Evolutionary conservation across 2,888 invertebrate genomes (phyloP).

Genomic region (Cheilosia soror): DNA sequence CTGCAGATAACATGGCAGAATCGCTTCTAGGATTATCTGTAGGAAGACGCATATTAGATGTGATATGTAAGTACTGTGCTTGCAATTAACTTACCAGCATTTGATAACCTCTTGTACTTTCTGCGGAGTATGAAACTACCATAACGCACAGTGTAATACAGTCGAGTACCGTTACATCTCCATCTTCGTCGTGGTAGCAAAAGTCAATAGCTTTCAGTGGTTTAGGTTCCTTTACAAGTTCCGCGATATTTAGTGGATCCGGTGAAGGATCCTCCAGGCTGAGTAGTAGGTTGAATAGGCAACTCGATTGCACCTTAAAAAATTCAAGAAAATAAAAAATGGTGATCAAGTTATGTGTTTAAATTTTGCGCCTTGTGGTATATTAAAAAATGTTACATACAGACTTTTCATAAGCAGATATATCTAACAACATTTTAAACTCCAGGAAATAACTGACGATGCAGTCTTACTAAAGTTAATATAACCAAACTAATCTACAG

Average conservation of each 20-base stretch:
- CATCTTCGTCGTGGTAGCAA: constrained; percentile 99
- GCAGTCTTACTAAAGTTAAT: too few relatives aligned
- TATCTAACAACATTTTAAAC: too few relatives aligned
- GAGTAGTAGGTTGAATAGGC: constrained; percentile 94
- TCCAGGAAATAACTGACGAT: too few relatives aligned
- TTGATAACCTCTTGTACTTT: constrained; percentile 95
- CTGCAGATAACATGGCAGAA: constrained; percentile 96
- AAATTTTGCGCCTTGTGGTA: too few relatives aligned
- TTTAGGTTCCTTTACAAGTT: constrained; percentile 95
- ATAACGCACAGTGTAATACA: constrained; percentile 99
- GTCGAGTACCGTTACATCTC: constrained; percentile 97
- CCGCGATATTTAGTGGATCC: constrained; percentile 96
- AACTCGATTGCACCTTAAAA: constrained; percentile 92
- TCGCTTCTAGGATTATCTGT: constrained; percentile 97
- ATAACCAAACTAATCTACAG: too few relatives aligned
- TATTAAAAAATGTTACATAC: too few relatives aligned
- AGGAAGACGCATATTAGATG: constrained; percentile 41
- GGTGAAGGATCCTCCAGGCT: constrained; percentile 97
- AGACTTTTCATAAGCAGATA: too few relatives aligned
- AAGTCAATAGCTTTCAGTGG: constrained; percentile 98
- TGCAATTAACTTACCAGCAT: constrained; percentile 89
- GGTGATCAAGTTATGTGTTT: background rate
- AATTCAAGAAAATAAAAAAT: background rate
- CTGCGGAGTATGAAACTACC: constrained; percentile 99
- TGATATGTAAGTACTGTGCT: background rate